Base-by-base conservation (phyloP, 2,888 invertebrate genomes). In the Ceraclea dissimilis region DNA sequence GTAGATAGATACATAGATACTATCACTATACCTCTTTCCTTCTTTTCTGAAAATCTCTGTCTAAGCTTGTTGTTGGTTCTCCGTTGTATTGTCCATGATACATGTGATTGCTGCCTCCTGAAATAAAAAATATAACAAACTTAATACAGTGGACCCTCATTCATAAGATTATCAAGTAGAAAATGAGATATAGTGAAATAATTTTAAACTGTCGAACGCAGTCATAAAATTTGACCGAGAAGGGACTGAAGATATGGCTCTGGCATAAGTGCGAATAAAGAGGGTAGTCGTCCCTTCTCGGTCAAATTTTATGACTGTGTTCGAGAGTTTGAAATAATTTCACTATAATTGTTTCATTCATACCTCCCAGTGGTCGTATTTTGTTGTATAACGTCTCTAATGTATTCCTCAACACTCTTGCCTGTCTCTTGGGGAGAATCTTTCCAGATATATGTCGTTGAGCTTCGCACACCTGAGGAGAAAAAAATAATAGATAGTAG, bases 351-450 rank as follows among this genome's bases (percentile, higher is more conserved):
- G n/a, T n/a, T n/a, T n/a, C n/a, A n/a, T n/a, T n/a, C 26, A 26
- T 39, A 39, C 65, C 1, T 64, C 63, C 18, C 67, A 66, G 69
- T 60, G 79, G 77, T 63, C 79, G 70, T 58, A 84, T 79, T 61
- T 78, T 78, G 58, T 77, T 83, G 68, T 88, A 88, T 50, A 96
- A 75, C 49, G 79, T 78, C 65, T 92, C 91, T 54, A 98, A 74
- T 1, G 88, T 86, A 63, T 85, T 83, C 62, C 87, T 83, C 49
- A 99, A 75, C 57, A 84, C 81, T 64, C 94, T 85, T 2, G 90
- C 86, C 53, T 96, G 88, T 67, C 90, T 86, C 74, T 93, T 93
- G 1, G 93, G 93, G 64, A 94, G 71, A 56, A 94, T 67, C 74
- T 93, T 93, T 2, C 83, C 74, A 55, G 82, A 86, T 66, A 94